Evolutionary conservation across 2,888 invertebrate species (phyloP).

Genomic region (Lasius fuliginosus): DNA sequence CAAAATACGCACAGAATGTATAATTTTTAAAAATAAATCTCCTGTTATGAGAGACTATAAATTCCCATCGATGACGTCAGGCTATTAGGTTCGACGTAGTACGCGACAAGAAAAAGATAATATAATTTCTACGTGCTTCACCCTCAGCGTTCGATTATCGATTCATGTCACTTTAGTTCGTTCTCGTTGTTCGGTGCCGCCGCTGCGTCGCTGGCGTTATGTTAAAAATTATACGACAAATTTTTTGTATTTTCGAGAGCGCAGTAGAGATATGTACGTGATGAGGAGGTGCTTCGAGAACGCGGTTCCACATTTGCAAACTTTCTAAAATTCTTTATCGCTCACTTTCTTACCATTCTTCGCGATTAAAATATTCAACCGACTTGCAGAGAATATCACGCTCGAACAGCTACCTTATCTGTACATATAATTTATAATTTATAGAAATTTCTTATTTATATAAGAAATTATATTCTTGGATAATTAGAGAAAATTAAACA

Average conservation of each 20-base stretch:
- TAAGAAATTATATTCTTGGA: not conserved
- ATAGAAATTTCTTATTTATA: not conserved
- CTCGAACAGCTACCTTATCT: no score
- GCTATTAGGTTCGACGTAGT: conserved; percentile 74
- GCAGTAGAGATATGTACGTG: conserved; percentile 1
- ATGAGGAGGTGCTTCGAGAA: conserved; percentile 24
- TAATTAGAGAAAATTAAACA: not conserved
- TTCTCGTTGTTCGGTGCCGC: conserved; percentile 59
- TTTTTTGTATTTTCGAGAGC: conserved; percentile 66
- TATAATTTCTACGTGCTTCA: conserved; percentile 75
- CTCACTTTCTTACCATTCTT: not conserved
- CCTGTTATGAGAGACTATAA: conserved; percentile 63
- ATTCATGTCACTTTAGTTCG: conserved; percentile 73
- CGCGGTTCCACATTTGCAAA: conserved; percentile 38
- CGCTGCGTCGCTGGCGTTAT: conserved; percentile 57
- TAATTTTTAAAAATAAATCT: conserved; percentile 49
- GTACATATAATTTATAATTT: not conserved
- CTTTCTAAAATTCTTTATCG: not conserved
- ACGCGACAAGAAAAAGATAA: conserved; percentile 76
- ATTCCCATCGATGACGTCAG: conserved; percentile 73
- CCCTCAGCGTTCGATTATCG: conserved; percentile 73
- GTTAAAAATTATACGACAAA: conserved; percentile 72
- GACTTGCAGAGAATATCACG: not conserved
- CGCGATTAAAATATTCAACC: not conserved
- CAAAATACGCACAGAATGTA: conserved; percentile 5